Percentiles rank a stretch among this genome's conserved stretches.
Conservation (phyloP, 35 echinoderm and acorn worm genomes). For the Hemicentrotus pulcherrimus region DNA sequence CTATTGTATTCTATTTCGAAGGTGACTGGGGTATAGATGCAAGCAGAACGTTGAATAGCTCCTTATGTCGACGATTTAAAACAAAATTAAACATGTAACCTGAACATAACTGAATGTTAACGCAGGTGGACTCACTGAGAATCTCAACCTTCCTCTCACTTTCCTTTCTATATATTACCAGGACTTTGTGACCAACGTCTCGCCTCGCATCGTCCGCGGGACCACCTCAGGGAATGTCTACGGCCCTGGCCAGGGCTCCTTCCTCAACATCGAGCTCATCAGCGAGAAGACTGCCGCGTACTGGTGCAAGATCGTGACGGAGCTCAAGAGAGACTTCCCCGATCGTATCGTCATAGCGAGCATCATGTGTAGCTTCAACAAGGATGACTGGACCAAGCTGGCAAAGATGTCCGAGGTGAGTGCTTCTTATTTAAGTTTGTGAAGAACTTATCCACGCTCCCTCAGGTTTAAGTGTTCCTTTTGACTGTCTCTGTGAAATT, state of each 20-base stretch:
- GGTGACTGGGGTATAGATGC: too few relatives aligned
- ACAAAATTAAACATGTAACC: too few relatives aligned
- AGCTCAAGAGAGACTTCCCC: conserved; percentile 91
- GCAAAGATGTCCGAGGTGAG: conserved; percentile 93
- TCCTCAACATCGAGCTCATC: conserved; percentile 98
- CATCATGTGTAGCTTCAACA: conserved; percentile 98
- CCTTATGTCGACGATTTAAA: too few relatives aligned
- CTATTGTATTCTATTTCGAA: too few relatives aligned
- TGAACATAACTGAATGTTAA: too few relatives aligned
- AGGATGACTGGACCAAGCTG: conserved; percentile 94
- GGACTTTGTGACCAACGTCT: conserved; percentile 95
- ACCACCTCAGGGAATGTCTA: conserved; percentile 82
- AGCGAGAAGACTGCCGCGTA: conserved; percentile 98
- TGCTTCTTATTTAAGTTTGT: not conserved
- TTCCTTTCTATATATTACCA: not conserved
- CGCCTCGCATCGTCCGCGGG: conserved; percentile 94
- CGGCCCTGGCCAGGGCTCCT: conserved; percentile 94
- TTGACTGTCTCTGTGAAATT: not conserved
- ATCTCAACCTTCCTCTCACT: not conserved
- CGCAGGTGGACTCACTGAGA: not conserved
- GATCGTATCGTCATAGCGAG: conserved; percentile 79
- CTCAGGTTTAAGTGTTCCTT: not conserved
- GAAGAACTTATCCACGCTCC: too few relatives aligned
- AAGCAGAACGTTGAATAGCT: too few relatives aligned
- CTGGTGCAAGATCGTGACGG: conserved; percentile 85